Base-by-base conservation (phyloP, 2,888 invertebrate species). In the Hoplodrina blanda region DNA sequence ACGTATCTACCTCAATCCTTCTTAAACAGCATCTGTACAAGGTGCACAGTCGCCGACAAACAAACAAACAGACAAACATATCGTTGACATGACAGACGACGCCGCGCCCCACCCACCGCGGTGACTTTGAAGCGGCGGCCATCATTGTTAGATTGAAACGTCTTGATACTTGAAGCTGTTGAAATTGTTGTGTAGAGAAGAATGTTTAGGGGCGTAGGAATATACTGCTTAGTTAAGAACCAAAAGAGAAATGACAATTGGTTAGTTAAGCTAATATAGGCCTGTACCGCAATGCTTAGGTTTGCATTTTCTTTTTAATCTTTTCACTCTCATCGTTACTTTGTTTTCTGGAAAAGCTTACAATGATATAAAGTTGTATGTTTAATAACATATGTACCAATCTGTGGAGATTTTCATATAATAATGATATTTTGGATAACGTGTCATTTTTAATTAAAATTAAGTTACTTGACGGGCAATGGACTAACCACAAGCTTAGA, bases 31-130 rank as follows among this genome's bases (percentile, higher is more conserved):
- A 85, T 85, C 80, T 83, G 82, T 77, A 74, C 73, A 81, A 81
- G 82, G 80, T 83, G 83, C 66, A 66, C 72, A 59, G 62, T 67
- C 75, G 81, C 78, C 74, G 69, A 73, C 82, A 81, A 75, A 82
- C 83, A 84, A 85, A 88, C 87, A 90, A 87, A 89, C 87, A 89
- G 81, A 89, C 84, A 88, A 77, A 86, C 83, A 82, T 33, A 76
- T 69, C 72, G 59, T 46, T 71, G 78, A 85, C 60, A 49, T 64
- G 46, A 85, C 70, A 73, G 59, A 78, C 77, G 83, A 76, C 71
- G 73, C 80, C 78, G 79, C 78, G 79, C 85, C 83, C 80, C 82
- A 82, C 84, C 84, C 84, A 76, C 78, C 73, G 76, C 74, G 64
- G 71, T 65, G 46, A 49, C 17, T 46, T 68, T 67, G 60, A 57